A percentile compares a stretch with the other conserved stretches of the same genome.
phyloP scores from a whole-genome alignment of 2,113 vertebrate genomes.

The Phyllostomus discolor region DNA sequence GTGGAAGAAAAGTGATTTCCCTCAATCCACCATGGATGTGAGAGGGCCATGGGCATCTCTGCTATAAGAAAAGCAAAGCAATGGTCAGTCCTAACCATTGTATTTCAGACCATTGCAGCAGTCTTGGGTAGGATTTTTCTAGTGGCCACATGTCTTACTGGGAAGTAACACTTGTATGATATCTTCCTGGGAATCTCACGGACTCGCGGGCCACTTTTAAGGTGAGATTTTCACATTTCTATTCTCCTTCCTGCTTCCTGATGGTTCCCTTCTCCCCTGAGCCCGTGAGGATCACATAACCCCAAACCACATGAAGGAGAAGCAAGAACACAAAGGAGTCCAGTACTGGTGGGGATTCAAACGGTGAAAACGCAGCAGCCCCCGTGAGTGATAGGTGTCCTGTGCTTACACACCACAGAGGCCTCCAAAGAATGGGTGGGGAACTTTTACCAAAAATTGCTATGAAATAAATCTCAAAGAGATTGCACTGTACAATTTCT shows the following conservation, averaged over 20 bases:
- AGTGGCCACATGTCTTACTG: no score
- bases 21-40: neutral
- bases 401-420: neutral
- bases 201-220: neutral
- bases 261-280: neutral
- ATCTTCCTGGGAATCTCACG: neutral
- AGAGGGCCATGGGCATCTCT: neutral
- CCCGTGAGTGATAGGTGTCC: neutral
- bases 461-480: slow-evolving; percentile 1
- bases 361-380: neutral
- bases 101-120: neutral
- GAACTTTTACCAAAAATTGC: neutral
- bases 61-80: neutral
- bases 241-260: neutral
- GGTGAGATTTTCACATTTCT: neutral
- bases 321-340: neutral
- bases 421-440: neutral
- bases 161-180: neutral
- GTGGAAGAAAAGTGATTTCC: neutral
- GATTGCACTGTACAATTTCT: neutral
- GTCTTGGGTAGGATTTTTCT: neutral
- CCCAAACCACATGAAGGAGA: neutral
- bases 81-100: neutral
- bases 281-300: neutral
- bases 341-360: neutral